Base-by-base conservation (phyloP, 2,797 vertebrate genomes). In the Capromys pilorides region DNA sequence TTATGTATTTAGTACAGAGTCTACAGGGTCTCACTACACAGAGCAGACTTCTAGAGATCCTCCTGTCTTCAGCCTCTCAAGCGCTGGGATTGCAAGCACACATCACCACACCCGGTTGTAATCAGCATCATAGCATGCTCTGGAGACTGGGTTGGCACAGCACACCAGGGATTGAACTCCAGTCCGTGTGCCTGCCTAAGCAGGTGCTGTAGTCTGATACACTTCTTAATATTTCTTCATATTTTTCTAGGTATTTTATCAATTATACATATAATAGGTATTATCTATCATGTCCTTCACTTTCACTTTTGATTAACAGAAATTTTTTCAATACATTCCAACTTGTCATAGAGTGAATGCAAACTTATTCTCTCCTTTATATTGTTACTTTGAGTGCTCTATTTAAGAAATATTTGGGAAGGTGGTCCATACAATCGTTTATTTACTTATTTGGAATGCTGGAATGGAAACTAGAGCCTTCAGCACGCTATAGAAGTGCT, bases 291-390 rank as follows among this genome's bases (percentile, higher is more conserved):
- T 66, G 57, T 13, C 11, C 73, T 79, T 64, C 24, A 39, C 87
- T 88, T 91, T 84, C 49, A 79, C 22, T 88, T 93, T 75, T 80
- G 28, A 66, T 54, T 69, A 93, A 90, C 5, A 64, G 3, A 66
- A 54, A 31, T 75, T 90, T 18, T 88, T 81, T 49, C 75, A 77
- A 51, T 16, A 31, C 41, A 59, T 19, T 24, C 45, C 14, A 75
- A 41, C 19, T 69, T 80, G 41, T 54, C 6, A 54, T 61, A 61
- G 59, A 61, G 22, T 0, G 59, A 61, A 24, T 61, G 26, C 8
- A 6, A 61, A 61, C 22, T 61, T 61, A 7, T 64, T 7, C 78
- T 95, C 54, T 71, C 28, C 84, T 83, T 88, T 80, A 18, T 69
- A 16, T 81, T 92, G 19, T 39, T 80, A 12, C 7, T 73, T 79